Evolutionary conservation across 2,797 vertebrate species (phyloP), one percentile per base, ranked within the genome.

Genomic region (Mormyrops attenuatus): DNA sequence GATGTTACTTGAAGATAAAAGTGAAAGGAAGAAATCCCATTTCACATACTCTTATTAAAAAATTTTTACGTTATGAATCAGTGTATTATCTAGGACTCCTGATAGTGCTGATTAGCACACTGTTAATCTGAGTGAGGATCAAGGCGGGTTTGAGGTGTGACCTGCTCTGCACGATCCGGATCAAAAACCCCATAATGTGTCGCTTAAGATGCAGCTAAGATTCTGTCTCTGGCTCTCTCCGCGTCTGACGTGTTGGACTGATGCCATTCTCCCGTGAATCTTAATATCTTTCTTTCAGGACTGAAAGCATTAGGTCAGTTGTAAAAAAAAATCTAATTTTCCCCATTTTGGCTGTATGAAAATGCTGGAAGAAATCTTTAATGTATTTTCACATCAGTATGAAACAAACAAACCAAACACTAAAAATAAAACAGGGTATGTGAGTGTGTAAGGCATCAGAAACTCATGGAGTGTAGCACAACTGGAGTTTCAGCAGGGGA

Each of bases 401-500:
- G 82, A 60, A 84, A 84, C 30, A 52, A 38, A 87, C 52, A 87
- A 87, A 85, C n/a, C 17, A 26, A 50, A 86, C 38, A 5, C 57
- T 50, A 50, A 63, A 50, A 69, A 41, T 44, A 86, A 89, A 84
- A 86, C 47, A 22, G 66, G 82, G 80, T 85, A 22, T 8, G 7
- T n/a, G 41, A 57, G 82, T n/a, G 57, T 41, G 22, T 89, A 20
- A 17, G 85, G 69, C 69, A 55, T 88, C 88, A 63, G 57, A 89
- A 88, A 66, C 34, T 55, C 82, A 85, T 85, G 89, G 17, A 87
- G 89, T 89, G 88, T 88, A 90, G 30, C 80, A 90, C 88, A 88
- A 89, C 47, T 85, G 55, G 86, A 89, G 88, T 90, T 87, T 89
- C 89, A 89, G 87, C 87, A 89, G 49, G 86, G 88, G 89, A 91